phyloP scores from a whole-genome alignment of 2,888 invertebrate species.

The Crematogaster levior region DNA sequence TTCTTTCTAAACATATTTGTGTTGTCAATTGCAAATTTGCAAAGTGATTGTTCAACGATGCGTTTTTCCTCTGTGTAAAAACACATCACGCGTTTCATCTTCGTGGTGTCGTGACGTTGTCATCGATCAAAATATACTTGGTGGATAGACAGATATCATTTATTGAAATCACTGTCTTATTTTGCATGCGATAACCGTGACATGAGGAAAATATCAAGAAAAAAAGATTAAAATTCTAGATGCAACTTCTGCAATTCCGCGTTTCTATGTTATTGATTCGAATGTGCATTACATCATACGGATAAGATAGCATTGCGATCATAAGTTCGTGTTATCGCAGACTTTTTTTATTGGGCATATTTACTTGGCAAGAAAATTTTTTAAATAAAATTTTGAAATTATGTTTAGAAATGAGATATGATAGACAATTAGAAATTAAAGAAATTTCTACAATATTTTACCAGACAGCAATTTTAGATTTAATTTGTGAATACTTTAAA shows the following conservation, averaged over 20 bases:
- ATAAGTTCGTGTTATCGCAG: not conserved
- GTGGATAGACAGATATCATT: slow-evolving; percentile 53
- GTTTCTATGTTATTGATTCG: slow-evolving; percentile 15
- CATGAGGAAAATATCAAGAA: slow-evolving; percentile 30
- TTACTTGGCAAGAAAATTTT: not conserved
- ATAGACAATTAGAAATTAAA: not conserved
- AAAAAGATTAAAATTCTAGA: not conserved
- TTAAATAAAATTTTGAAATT: not conserved
- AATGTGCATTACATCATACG: slow-evolving; percentile 14
- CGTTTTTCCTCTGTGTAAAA: slow-evolving; percentile 17
- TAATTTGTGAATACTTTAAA: not conserved
- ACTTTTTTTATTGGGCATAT: not conserved
- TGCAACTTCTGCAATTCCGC: not conserved
- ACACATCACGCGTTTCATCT: slow-evolving; percentile 6
- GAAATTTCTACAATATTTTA: not conserved
- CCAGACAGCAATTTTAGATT: not conserved
- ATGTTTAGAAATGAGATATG: not conserved
- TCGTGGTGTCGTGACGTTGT: slow-evolving; percentile 47
- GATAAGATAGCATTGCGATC: not conserved
- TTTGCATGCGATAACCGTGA: slow-evolving; percentile 56
- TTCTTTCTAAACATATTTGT: not conserved
- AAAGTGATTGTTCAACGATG: not conserved
- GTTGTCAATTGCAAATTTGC: not conserved
- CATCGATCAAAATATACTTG: slow-evolving; percentile 68
- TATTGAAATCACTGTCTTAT: slow-evolving; percentile 45